phyloP scores from a whole-genome alignment of 2,797 vertebrate genomes.

The Anisognathus igniventris region DNA sequence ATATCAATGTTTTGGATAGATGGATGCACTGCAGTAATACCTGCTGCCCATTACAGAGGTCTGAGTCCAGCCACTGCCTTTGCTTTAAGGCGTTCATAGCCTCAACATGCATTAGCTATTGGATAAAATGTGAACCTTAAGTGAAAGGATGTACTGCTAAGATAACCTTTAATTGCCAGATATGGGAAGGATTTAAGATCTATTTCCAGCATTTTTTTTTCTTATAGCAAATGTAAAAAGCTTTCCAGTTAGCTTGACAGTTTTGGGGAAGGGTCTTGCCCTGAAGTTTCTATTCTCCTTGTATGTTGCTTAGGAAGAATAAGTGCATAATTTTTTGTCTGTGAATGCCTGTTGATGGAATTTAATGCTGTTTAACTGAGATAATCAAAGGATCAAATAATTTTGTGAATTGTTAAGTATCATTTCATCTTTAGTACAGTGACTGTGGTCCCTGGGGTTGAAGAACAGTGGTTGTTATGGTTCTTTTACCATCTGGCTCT shows the following conservation, averaged over 20 bases:
- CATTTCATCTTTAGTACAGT: neutral
- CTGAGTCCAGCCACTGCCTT: neutral
- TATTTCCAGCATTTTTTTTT: neutral
- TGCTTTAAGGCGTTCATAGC: neutral
- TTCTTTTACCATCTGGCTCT: slow-evolving; percentile 18
- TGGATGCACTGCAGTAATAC: neutral
- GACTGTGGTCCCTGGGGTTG: neutral
- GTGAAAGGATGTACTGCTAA: neutral
- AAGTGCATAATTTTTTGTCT: neutral
- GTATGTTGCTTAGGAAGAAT: neutral
- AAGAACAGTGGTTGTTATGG: neutral
- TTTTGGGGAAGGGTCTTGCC: neutral
- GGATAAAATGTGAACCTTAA: neutral
- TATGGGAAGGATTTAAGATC: neutral
- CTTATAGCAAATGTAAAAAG: neutral
- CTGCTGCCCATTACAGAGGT: neutral
- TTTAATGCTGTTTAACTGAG: neutral
- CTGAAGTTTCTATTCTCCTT: neutral
- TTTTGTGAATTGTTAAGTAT: neutral
- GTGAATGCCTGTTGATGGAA: neutral
- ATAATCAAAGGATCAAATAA: neutral
- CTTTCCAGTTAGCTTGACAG: neutral
- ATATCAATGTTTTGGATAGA: neutral
- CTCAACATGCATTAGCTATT: neutral
- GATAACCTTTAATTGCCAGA: neutral